These are phyloP conservation scores for Melanotaenia nigrans DNA, from an alignment of 2,797 vertebrate species.

Conservation along the genomic window DNA sequence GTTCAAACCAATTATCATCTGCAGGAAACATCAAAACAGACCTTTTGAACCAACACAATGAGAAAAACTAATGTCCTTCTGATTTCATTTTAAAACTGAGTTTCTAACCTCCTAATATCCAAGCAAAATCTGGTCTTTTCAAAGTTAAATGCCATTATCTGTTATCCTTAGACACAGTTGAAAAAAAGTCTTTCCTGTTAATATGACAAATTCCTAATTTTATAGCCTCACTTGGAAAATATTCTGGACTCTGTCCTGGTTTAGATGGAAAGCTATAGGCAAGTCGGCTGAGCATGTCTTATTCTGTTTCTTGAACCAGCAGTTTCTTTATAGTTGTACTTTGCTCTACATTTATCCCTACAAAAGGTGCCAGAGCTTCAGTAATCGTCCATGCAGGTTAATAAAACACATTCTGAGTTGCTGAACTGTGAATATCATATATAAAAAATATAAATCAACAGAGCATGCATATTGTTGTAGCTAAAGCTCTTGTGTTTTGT, in stretches of 20 bases:
- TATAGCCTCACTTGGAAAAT: background rate
- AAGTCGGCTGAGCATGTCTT: background rate
- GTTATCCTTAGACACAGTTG: background rate
- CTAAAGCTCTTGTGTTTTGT: background rate
- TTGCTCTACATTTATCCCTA: background rate
- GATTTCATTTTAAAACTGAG: background rate
- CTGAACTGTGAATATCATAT: background rate
- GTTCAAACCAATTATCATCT: background rate
- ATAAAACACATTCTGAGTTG: background rate
- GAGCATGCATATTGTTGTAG: background rate
- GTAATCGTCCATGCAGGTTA: background rate
- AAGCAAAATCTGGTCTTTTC: background rate
- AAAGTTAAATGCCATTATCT: background rate
- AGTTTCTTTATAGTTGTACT: conserved; percentile 2
- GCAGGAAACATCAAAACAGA: conserved; percentile 7
- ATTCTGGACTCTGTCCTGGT: background rate
- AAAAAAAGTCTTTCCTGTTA: background rate
- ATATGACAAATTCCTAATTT: background rate
- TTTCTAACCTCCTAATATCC: background rate
- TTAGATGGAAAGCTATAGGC: background rate
- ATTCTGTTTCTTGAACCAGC: background rate
- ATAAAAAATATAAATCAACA: background rate
- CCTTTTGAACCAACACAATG: conserved; percentile 1
- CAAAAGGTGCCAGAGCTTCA: background rate
- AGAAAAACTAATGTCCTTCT: background rate